Percentiles rank a stretch among this genome's conserved stretches.
phyloP scores from a whole-genome alignment of 2,113 vertebrate species.

The Mobula birostris region DNA sequence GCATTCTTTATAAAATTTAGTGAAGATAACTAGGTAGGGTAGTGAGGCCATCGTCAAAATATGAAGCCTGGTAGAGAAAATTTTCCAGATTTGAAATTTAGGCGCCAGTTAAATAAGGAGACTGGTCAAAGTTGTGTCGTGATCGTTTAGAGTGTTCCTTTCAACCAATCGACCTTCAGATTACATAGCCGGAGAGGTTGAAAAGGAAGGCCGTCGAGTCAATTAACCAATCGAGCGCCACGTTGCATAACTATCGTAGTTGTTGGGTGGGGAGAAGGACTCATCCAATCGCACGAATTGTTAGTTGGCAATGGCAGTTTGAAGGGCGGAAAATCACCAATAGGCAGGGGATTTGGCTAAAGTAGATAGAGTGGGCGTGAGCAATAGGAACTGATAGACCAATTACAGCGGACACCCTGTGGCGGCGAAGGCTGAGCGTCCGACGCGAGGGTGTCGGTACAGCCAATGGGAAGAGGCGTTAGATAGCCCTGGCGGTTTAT shows the following conservation, averaged over 20 bases:
- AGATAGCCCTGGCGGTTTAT: neutral
- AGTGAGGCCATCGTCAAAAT: neutral
- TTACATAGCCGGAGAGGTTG: neutral
- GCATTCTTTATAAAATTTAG: neutral
- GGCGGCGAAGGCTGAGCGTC: too few species aligned
- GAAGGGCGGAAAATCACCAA: neutral
- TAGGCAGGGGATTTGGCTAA: too few species aligned
- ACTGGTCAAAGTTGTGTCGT: too few species aligned
- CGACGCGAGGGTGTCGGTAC: neutral
- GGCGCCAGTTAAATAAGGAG: neutral
- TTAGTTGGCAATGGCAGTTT: neutral
- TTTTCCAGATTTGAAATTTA: neutral
- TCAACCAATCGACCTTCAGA: neutral
- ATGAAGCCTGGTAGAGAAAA: neutral
- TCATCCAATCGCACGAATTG: neutral
- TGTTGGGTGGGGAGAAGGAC: neutral
- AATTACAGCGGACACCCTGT: too few species aligned
- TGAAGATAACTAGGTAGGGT: too few species aligned
- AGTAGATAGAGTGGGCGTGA: too few species aligned
- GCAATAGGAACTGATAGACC: too few species aligned
- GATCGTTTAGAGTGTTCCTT: too few species aligned
- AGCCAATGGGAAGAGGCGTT: neutral
- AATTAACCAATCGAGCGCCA: neutral
- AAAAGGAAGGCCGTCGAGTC: too few species aligned
- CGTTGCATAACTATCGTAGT: too few species aligned